Base-by-base conservation (phyloP, 2,113 vertebrate genomes). In the Sceloporus tristichus region DNA sequence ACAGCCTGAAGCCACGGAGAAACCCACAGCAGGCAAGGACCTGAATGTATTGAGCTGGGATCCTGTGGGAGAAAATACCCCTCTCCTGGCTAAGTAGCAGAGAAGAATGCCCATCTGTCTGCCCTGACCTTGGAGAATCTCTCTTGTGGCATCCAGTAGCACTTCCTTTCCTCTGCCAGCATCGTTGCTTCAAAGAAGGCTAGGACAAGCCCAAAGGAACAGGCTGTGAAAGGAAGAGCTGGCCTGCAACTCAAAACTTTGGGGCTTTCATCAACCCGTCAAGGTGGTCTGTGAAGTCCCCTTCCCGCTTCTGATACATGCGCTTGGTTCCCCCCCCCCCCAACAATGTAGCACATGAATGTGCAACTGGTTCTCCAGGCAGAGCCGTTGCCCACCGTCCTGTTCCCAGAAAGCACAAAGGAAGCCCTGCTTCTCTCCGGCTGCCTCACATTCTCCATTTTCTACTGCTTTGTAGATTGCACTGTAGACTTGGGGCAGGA, bases 391-490 rank as follows among this genome's bases (percentile, higher is more conserved):
- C 29, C 18, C 83, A n/a, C 23, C 3, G 5, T 53, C 73, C 80
- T 29, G 70, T 87, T 68, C 65, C 42, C 29, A 18, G 62, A 83
- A 88, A 88, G 87, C 87, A 88, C 80, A 83, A 77, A 82, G 13
- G 9, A 29, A 53, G 9, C 21, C 59, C 27, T 34, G 56, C 54
- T 86, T 13, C 1, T 29, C 59, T 34, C 54, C 40, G 0, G 10
- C 11, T 62, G 53, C 54, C 56, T 82, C 14, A 5, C 71, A 29
- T 8, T 65, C 87, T 19, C 21, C 5, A 14, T 21, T 77, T 71
- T 65, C 81, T 70, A 23, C 81, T 82, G 81, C 19, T 29, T 19
- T 38, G 6, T 77, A 66, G 27, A 40, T 68, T 1, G 3, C 87
- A 56, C 74, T 78, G 74, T 68, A 76, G 87, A 56, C 34, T 68